Percentiles rank a stretch among this genome's conserved stretches.
phyloP scores from a whole-genome alignment of 2,113 vertebrate genomes.

The Copsychus sechellarum region DNA sequence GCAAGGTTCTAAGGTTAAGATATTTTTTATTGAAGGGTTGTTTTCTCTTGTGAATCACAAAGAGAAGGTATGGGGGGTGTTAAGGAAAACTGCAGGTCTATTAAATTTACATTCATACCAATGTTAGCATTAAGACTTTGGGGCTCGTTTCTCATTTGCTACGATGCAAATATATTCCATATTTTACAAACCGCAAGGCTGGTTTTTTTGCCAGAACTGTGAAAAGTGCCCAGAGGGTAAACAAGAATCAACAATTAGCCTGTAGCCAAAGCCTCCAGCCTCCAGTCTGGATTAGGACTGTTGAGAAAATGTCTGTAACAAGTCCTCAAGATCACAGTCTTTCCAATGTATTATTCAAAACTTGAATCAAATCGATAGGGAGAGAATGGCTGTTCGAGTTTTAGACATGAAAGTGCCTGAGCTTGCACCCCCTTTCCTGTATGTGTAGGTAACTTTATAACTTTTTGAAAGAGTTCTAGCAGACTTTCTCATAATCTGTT shows the following conservation, averaged over 20 bases:
- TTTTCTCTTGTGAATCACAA: constrained; percentile 33
- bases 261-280: not conserved
- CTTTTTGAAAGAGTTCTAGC: not conserved
- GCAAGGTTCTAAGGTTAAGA: not conserved
- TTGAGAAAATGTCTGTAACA: not conserved
- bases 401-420: not conserved
- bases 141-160: not conserved
- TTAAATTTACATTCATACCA: constrained; percentile 30
- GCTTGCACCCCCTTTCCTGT: not conserved
- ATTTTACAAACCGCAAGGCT: not conserved
- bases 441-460: not conserved
- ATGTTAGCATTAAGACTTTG: not conserved
- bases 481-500: not conserved
- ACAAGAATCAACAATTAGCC: not conserved
- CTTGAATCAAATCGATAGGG: not conserved
- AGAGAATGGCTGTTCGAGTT: not conserved
- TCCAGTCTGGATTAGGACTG: not conserved
- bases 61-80: not conserved
- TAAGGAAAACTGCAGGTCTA: not conserved
- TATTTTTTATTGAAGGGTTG: not conserved
- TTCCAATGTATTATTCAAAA: not conserved
- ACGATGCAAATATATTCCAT: not conserved
- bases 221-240: constrained; percentile 20
- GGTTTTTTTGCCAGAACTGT: not conserved
- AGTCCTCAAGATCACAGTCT: not conserved